Conservation (phyloP, 2,888 invertebrate genomes). For the Euspilapteryx auroguttella region DNA sequence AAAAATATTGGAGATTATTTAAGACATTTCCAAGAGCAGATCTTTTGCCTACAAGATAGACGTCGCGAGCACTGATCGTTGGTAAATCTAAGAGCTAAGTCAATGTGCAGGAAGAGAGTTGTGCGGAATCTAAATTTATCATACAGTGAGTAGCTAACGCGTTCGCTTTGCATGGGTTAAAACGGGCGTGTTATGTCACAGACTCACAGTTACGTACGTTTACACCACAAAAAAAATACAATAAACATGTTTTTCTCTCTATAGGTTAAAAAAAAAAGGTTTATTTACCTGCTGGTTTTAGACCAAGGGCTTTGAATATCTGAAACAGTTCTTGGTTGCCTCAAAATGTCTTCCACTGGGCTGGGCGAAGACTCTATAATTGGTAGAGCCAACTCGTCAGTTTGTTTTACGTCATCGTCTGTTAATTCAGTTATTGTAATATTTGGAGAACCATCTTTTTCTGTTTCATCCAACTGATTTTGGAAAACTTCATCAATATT, state of each 20-base stretch:
- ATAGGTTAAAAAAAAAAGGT: conserved; percentile 7
- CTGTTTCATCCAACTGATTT: conserved; percentile 36
- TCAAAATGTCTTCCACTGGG: conserved; percentile 12
- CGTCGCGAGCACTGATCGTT: conserved; percentile 52
- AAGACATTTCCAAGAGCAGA: too few relatives aligned
- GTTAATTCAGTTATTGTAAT: conserved; percentile 52
- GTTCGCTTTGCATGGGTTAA: conserved; percentile 49
- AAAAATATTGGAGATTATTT: too few relatives aligned
- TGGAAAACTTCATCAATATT: conserved; percentile 45
- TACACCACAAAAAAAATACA: conserved; percentile 12
- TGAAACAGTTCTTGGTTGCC: conserved; percentile 12
- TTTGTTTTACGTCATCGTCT: conserved; percentile 30
- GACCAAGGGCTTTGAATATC: conserved; percentile 38
- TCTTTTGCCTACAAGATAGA: conserved; percentile 48
- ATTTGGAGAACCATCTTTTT: conserved; percentile 37
- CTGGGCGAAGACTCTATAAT: conserved; percentile 46
- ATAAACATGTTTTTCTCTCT: conserved; percentile 9
- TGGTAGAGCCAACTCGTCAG: conserved; percentile 22
- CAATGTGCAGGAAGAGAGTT: conserved; percentile 48
- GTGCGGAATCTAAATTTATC: conserved; percentile 49
- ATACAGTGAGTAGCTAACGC: conserved; percentile 43
- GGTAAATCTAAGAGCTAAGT: conserved; percentile 54
- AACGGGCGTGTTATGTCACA: conserved; percentile 41
- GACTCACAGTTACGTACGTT: conserved; percentile 24
- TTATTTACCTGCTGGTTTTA: conserved; percentile 49